Evolutionary conservation across 2,797 vertebrate species (phyloP), one percentile per base, ranked within the genome.

Genomic region (Eupleurogrammus muticus): DNA sequence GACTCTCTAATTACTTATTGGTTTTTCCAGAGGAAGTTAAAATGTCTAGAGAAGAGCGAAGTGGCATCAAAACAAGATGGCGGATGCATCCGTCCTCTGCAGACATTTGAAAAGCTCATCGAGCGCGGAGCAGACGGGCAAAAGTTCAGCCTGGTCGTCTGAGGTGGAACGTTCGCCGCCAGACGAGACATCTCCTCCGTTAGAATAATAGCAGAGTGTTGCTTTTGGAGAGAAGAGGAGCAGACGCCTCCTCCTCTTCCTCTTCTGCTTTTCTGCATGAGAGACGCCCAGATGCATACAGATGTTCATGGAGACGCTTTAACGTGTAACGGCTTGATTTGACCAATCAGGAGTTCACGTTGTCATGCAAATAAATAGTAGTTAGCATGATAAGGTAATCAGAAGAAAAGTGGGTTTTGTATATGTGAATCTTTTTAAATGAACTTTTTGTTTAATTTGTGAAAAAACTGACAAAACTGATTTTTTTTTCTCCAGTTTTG

Each of bases 201-300:
- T 49, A 75, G 74, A 55, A 66, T 68, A 73, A 70, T 54, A 80
- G n/a, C 49, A 48, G 49, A 10, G 42, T 86, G 87, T 92, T 89
- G 88, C 77, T 79, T 82, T 92, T 90, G 88, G 89, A 79, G 28
- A 28, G 63, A 73, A 67, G 59, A 74, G 54, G 38, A 68, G 75
- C n/a, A n/a, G n/a, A n/a, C n/a, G n/a, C n/a, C n/a, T 51, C 52
- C 1, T 48, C 53, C 28, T 34, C n/a, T 34, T 53, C 40, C 1
- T n/a, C 40, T 44, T n/a, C n/a, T n/a, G n/a, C n/a, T n/a, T n/a
- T n/a, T n/a, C n/a, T n/a, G n/a, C n/a, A n/a, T n/a, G n/a, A n/a
- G n/a, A n/a, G n/a, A n/a, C n/a, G n/a, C n/a, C n/a, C n/a, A n/a
- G n/a, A n/a, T n/a, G n/a, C n/a, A n/a, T n/a, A n/a, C n/a, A n/a